Evolutionary conservation across 2,113 vertebrate genomes (phyloP), one percentile per base, ranked within the genome.

Genomic region (Crotalus helleri): DNA sequence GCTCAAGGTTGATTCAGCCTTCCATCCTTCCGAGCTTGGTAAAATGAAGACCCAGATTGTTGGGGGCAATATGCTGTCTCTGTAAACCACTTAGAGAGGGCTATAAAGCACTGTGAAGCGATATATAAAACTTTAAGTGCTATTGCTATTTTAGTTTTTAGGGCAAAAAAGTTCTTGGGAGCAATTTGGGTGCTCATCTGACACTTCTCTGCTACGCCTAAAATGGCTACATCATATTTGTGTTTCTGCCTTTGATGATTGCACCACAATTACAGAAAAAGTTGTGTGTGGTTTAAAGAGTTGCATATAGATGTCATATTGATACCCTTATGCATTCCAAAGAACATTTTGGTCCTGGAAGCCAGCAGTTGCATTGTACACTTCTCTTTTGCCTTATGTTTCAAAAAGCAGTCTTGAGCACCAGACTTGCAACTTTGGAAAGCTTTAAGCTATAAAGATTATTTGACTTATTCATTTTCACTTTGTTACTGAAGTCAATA

Each of bases 401-500:
- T n/a, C 89, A 15, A 33, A 49, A 59, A 91, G 12, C 13, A 74
- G 17, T 57, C 91, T 93, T n/a, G 15, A 21, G 0, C 85, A 33
- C 2, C 39, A 15, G 23, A 54, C 64, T 92, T 12, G 89, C 94
- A 29, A 0, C 93, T 88, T 91, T 93, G 88, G 33, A 95, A 33
- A 94, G 95, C 95, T 95, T 92, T 93, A 1, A 91, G 59, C 55
- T 93, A 94, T 94, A 95, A 95, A 94, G 88, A 49, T 85, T 12
- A 61, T n/a, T 94, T 94, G 59, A 92, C 95, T 46, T 96, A n/a
- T 94, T 87, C 87, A 33, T 15, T 95, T 23, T 95, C 94, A 13
- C 85, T 54, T 96, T 46, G 24, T 90, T 95, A 96, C 61, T 95
- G 93, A 91, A 95, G 94, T 95, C 92, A n/a, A 13, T 69, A 69